Conservation (phyloP, 1,140 invertebrate species). For the Drosophila orosa region DNA sequence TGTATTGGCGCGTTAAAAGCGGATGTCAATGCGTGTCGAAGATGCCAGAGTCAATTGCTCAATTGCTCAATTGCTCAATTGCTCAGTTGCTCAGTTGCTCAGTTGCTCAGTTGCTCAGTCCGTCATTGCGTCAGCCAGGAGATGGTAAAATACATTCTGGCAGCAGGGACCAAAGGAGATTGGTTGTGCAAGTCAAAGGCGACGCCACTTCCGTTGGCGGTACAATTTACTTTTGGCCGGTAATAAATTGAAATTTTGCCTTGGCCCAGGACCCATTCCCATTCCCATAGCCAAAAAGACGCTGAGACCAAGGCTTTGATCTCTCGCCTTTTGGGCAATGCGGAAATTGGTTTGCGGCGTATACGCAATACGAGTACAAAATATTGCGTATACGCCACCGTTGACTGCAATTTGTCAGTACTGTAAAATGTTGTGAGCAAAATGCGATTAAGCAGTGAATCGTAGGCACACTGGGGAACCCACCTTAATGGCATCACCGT, state of each 20-base stretch:
- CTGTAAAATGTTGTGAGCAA: neutral
- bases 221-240: slow-evolving; percentile 69
- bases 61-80: neutral
- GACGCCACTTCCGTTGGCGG: slow-evolving; percentile 66
- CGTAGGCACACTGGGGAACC: neutral
- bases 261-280: slow-evolving; percentile 1
- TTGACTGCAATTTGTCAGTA: slow-evolving; percentile 15
- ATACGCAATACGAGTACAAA: no score
- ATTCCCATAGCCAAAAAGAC: neutral
- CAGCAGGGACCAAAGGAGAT: slow-evolving; percentile 4
- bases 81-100: slow-evolving; percentile 1
- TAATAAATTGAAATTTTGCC: slow-evolving; percentile 79
- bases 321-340: slow-evolving; percentile 63
- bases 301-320: slow-evolving; percentile 55
- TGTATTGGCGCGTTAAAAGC: slow-evolving; percentile 62
- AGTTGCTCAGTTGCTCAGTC: slow-evolving; percentile 1
- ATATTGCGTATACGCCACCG: slow-evolving; percentile 4
- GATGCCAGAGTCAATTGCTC: slow-evolving; percentile 32
- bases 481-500: slow-evolving; percentile 87
- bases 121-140: slow-evolving; percentile 4
- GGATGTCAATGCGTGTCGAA: slow-evolving; percentile 57
- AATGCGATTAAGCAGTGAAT: slow-evolving; percentile 27
- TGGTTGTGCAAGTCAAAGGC: slow-evolving; percentile 56
- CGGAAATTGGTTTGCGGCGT: slow-evolving; percentile 76
- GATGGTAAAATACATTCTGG: slow-evolving; percentile 34